Conservation (phyloP, 2,113 vertebrate genomes). For the Proterorhinus semilunaris region DNA sequence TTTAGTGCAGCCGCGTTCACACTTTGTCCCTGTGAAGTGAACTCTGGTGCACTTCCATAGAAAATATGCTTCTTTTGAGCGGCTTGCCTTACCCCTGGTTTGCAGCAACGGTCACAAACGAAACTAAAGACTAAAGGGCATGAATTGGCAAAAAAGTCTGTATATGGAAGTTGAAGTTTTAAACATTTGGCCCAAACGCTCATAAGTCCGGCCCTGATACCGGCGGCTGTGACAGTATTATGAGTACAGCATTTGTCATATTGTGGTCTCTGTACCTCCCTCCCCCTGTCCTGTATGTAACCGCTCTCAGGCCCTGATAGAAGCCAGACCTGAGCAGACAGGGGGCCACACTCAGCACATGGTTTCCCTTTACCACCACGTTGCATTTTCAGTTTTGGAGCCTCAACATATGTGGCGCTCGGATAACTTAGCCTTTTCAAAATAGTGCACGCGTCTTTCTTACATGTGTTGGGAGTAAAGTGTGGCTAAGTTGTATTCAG, state of each 20-base stretch:
- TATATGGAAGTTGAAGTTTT: slow-evolving; percentile 12
- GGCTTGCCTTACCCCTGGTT: too few relatives aligned
- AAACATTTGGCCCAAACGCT: slow-evolving; percentile 16
- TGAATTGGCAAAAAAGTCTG: slow-evolving; percentile 47
- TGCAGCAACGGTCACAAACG: too few relatives aligned
- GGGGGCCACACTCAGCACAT: slow-evolving; percentile 43
- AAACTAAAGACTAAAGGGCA: too few relatives aligned
- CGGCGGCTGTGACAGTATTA: slow-evolving; percentile 51
- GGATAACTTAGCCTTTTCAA: neutral
- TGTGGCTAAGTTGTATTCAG: too few relatives aligned
- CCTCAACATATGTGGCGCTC: neutral
- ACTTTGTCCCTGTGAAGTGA: too few relatives aligned
- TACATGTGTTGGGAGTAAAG: too few relatives aligned
- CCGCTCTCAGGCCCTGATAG: slow-evolving; percentile 47
- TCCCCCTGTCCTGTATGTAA: slow-evolving; percentile 14
- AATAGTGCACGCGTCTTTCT: too few relatives aligned
- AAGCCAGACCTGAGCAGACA: slow-evolving; percentile 47
- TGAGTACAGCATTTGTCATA: slow-evolving; percentile 64
- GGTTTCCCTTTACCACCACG: slow-evolving; percentile 52
- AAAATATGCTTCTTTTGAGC: too few relatives aligned
- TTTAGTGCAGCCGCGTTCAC: too few relatives aligned
- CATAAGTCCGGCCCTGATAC: slow-evolving; percentile 43
- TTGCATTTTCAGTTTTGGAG: slow-evolving; percentile 20
- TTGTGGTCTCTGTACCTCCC: slow-evolving; percentile 65
- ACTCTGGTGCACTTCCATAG: too few relatives aligned